Evolutionary conservation across 2,797 vertebrate genomes (phyloP), one percentile per base, ranked within the genome.

Genomic region (Muraenolepis orangiensis): DNA sequence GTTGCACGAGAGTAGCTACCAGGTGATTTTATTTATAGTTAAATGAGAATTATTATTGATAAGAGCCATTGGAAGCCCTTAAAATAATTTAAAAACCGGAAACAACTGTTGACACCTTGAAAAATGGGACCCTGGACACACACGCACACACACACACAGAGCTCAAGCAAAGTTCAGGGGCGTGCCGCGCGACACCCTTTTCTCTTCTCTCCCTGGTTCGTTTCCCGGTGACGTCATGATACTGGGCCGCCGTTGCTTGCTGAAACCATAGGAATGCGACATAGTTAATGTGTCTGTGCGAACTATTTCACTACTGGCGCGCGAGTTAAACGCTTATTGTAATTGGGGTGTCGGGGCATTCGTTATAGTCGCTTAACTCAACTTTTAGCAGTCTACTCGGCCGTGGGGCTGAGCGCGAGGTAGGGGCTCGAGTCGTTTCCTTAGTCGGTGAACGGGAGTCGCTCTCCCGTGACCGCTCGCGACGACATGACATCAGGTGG

Each of bases 181-280:
- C 61, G 61, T 66, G 61, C 10, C 61, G 57, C 57, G 40, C 16
- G 34, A 32, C 71, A 12, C 29, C 66, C 64, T 28, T 64, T 16
- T 46, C 51, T 2, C 26, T 16, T 46, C 51, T 2, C 26, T 26
- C 67, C 16, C 38, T 4, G 20, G 1, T 74, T 1, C 71, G 10
- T 28, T 75, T 74, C 70, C 20, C 73, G 30, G 76, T 91, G 91
- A 91, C 92, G 89, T 92, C 90, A 91, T 78, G 88, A 91, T 76
- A 89, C 89, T 87, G 90, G 88, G 85, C 82, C 85, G 83, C 72
- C 78, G 46, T 79, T 51, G 82, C 80, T 79, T 51, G 82, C 80
- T 88, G 88, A 90, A 89, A 89, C 85, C 84, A 66, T 72, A 79
- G 90, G 89, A 90, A 91, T 88, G 87, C 89, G 87, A 82, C 87